These are phyloP conservation scores for Channallabes apus DNA, from an alignment of 2,797 vertebrate species.

Conservation along the genomic window DNA sequence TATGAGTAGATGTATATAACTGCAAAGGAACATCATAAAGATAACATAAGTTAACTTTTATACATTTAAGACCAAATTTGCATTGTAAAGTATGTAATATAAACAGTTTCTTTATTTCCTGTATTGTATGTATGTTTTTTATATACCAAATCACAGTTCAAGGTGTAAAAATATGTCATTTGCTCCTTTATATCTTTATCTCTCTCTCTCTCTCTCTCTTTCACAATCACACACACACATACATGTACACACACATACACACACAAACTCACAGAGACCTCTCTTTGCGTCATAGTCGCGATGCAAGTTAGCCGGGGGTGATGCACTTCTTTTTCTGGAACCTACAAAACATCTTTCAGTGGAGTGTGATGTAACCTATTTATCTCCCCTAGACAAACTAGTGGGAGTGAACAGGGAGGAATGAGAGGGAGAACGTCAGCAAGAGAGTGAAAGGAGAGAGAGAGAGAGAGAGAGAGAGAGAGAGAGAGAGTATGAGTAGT, in stretches of 20 bases:
- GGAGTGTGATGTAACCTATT: conserved; percentile 76
- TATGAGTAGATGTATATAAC: not conserved
- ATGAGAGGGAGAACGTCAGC: conserved; percentile 7
- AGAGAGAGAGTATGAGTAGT: conserved; percentile 8
- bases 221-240: conserved; percentile 16
- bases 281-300: conserved; percentile 50
- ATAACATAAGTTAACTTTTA: not conserved
- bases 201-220: conserved; percentile 16
- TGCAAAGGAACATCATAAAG: not conserved
- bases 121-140: not conserved
- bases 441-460: conserved; percentile 2
- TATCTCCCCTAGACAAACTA: conserved; percentile 71
- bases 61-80: not conserved
- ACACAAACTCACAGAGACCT: conserved; percentile 17
- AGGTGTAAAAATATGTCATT: conserved; percentile 26
- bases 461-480: conserved; percentile 24
- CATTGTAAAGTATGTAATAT: not conserved
- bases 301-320: conserved; percentile 51
- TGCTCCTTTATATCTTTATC: conserved; percentile 18
- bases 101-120: not conserved
- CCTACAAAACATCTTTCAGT: conserved; percentile 65
- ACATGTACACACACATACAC: conserved; percentile 28
- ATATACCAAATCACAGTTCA: conserved; percentile 9
- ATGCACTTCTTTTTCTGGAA: conserved; percentile 65
- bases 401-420: conserved; percentile 64